Evolutionary conservation across 1,140 invertebrate genomes (phyloP).

Genomic region (Trichonephila clavipes): DNA sequence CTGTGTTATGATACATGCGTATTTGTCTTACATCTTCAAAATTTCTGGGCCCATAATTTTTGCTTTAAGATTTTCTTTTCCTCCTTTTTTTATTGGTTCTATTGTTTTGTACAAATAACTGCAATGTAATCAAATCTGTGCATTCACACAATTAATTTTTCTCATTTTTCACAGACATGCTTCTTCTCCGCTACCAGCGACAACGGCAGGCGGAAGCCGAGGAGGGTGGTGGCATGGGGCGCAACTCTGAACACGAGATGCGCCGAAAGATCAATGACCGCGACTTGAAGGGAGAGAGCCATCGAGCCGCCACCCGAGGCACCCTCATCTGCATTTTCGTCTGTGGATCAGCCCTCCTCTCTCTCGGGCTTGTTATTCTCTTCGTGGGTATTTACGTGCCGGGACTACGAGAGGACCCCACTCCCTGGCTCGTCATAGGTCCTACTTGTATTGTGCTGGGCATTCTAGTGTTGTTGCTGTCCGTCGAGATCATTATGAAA

Average conservation of each 20-base stretch:
- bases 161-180: constrained; percentile 42
- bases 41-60: no score
- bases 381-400: constrained; percentile 61
- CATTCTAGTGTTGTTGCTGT: constrained; percentile 68
- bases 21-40: no score
- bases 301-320: constrained; percentile 63
- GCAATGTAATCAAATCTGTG: neutral
- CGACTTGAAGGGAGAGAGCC: constrained; percentile 59
- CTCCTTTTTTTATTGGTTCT: no score
- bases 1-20: no score
- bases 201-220: constrained; percentile 60
- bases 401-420: constrained; percentile 44
- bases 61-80: no score
- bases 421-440: constrained; percentile 74
- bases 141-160: neutral
- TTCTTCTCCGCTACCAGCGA: constrained; percentile 68
- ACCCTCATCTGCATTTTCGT: constrained; percentile 75
- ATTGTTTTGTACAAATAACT: no score
- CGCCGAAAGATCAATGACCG: constrained; percentile 65
- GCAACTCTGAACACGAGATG: constrained; percentile 48
- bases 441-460: constrained; percentile 75
- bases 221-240: constrained; percentile 28
- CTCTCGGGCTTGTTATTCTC: constrained; percentile 38
- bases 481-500: constrained; percentile 75
- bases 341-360: constrained; percentile 60